A percentile compares a stretch with the other conserved stretches of the same genome.
Conservation (phyloP, 2,888 invertebrate species). For the Melangyna quadrimaculata region DNA sequence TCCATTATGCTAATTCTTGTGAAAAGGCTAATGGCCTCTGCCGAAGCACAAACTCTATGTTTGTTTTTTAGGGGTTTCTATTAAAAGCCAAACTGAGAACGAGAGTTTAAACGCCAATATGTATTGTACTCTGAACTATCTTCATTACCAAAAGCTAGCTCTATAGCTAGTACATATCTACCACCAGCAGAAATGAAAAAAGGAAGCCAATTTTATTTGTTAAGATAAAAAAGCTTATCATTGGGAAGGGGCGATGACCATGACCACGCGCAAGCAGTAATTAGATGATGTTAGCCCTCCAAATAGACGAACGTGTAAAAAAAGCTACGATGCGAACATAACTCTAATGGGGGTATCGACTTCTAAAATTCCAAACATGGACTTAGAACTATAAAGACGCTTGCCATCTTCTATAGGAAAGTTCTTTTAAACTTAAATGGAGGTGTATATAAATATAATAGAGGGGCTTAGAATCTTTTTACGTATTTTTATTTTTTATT, state of each 20-base stretch:
- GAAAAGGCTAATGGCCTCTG: conserved; percentile 54
- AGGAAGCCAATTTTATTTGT: conserved; percentile 6
- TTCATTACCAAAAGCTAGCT: background rate
- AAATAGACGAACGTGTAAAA: conserved; percentile 45
- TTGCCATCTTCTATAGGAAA: background rate
- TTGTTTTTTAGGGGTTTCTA: conserved; percentile 35
- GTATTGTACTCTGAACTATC: background rate
- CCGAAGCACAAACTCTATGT: conserved; percentile 39
- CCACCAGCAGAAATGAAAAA: conserved; percentile 7
- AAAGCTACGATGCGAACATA: conserved; percentile 19
- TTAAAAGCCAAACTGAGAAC: conserved; percentile 26
- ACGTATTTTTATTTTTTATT: conserved; percentile 12
- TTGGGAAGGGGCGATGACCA: conserved; percentile 69
- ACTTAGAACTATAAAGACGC: background rate
- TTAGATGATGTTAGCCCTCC: conserved; percentile 36
- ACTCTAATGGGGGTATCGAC: conserved; percentile 25
- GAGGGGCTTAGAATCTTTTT: background rate
- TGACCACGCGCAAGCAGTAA: conserved; percentile 64
- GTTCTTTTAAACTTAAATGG: background rate
- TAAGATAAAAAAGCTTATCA: conserved; percentile 39
- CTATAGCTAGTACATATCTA: too few species aligned
- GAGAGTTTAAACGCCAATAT: conserved; percentile 13
- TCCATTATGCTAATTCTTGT: conserved; percentile 62
- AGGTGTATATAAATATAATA: background rate
- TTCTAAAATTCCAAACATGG: conserved; percentile 8